Base-by-base conservation (phyloP, 2,888 invertebrate species). In the Calameuta filiformis region DNA sequence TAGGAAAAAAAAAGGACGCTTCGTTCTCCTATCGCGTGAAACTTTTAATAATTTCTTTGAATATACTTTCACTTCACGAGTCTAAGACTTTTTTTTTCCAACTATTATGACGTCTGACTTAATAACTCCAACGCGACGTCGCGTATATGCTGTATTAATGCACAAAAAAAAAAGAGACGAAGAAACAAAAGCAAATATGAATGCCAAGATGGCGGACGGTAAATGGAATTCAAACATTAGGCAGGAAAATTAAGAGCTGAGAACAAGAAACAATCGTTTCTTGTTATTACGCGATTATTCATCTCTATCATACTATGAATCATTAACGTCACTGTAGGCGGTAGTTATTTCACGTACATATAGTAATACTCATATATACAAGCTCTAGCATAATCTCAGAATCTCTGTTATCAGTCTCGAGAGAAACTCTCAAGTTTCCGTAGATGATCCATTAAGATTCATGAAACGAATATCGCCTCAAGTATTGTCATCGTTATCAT, bases 201-300 rank as follows among this genome's bases (percentile, higher is more conserved):
- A 74, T 30, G 35, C 30, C 74, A 35, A 33, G 30, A 74, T 35
- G 35, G 56, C 40, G 78, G 86, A 84, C 86, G 88, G 86, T 88
- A 88, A 89, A 89, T 89, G 88, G 23, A 88, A 88, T 89, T 84
- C 82, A 81, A 86, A 87, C 88, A 89, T 89, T 89, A 87, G 86
- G 87, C 88, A 88, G 88, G 87, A 89, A 89, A 89, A 89, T 89
- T 87, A 89, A 87, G 86, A 83, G 82, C 78, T 33, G 69, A 80
- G 78, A 77, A 81, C 77, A 80, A 83, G 83, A 84, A 86, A 86
- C 84, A 83, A 80, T 81, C 75, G 82, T 79, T 82, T 83, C 83
- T 83, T 86, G 85, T 87, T 86, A 87, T 88, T 82, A 83, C 78
- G 83, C 83, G 81, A 81, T 87, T 81, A 84, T 87, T 84, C 86